Evolutionary conservation across 2,797 vertebrate species (phyloP).

Genomic region (Triplophysa bombifrons): DNA sequence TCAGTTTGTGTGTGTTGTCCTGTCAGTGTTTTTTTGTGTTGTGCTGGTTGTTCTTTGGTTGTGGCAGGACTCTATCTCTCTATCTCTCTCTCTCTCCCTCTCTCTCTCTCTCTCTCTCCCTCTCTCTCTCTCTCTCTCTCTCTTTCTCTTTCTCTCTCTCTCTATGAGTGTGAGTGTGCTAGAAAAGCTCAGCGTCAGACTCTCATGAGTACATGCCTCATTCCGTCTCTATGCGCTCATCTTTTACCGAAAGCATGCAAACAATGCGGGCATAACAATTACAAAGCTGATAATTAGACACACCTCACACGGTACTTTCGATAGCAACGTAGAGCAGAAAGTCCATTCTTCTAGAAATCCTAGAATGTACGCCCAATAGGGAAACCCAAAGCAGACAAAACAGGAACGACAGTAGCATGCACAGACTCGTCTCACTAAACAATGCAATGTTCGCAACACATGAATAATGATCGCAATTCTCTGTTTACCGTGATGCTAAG

Average conservation of each 20-base stretch:
- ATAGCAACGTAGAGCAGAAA: not conserved
- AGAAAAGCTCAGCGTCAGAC: not conserved
- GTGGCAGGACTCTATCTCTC: no score
- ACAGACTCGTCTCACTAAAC: not conserved
- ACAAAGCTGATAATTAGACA: not conserved
- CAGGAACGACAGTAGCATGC: not conserved
- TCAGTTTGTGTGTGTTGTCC: no score
- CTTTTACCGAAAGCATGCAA: constrained; percentile 27
- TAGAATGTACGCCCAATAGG: not conserved
- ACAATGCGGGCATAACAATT: constrained; percentile 19
- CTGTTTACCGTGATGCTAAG: not conserved
- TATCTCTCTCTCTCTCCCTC: no score
- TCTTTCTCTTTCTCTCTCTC: constrained; percentile 14
- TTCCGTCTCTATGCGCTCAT: constrained; percentile 16
- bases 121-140: no score
- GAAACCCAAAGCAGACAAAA: not conserved
- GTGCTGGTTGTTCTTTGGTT: no score
- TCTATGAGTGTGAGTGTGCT: not conserved
- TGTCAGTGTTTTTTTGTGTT: no score
- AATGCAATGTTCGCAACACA: no score
- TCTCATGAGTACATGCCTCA: not conserved
- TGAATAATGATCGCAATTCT: no score
- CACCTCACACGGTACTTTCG: constrained; percentile 8
- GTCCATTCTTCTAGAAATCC: not conserved
- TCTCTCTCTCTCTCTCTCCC: no score